Evolutionary conservation across 1,140 invertebrate species (phyloP).

Genomic region (Heliconius congener): DNA sequence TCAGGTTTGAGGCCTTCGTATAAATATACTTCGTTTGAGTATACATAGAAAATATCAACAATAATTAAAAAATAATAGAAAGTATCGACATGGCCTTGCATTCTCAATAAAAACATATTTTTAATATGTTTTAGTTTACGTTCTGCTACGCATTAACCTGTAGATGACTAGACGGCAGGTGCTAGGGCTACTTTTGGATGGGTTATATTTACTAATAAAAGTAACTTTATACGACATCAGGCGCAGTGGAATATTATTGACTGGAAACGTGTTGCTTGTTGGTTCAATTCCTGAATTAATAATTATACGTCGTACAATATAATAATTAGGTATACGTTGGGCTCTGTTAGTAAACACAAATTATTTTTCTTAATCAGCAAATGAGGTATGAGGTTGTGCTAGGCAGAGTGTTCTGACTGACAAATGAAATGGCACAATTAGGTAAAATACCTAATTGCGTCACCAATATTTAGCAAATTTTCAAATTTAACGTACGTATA

Average conservation of each 20-base stretch:
- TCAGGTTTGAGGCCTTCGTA: neutral
- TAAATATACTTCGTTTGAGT: no score
- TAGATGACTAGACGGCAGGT: constrained; percentile 10
- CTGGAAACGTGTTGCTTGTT: neutral
- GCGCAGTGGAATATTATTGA: neutral
- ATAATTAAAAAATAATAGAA: neutral
- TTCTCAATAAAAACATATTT: neutral
- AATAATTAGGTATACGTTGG: no score
- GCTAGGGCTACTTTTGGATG: neutral
- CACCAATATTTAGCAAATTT: no score
- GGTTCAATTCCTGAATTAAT: neutral
- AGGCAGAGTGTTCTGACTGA: no score
- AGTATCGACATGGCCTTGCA: neutral
- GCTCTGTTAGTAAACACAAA: no score
- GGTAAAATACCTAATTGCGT: no score
- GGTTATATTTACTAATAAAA: neutral
- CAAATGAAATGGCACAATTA: no score
- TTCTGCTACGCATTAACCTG: neutral
- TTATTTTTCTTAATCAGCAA: no score
- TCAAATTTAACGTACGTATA: no score
- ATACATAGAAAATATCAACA: no score
- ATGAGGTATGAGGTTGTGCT: no score
- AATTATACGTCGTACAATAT: no score
- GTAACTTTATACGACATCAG: neutral
- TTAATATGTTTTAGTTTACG: neutral